Conservation (phyloP, 2,797 vertebrate genomes). For the Pachyuromys duprasi region DNA sequence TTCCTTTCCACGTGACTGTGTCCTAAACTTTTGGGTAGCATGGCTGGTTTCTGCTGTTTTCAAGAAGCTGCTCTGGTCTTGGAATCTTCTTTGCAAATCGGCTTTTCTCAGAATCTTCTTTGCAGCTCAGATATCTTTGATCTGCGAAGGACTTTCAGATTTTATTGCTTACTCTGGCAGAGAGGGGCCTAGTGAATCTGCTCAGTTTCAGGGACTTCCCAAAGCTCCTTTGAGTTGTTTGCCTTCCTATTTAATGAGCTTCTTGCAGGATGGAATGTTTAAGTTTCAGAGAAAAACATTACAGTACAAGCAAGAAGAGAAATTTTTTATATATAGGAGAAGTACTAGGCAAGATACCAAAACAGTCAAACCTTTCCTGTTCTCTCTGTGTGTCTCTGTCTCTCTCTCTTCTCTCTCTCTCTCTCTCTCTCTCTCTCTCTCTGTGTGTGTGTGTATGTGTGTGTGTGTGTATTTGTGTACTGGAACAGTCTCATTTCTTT, state of each 20-base stretch:
- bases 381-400: not conserved
- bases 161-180: not conserved
- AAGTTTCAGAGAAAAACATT: not conserved
- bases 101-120: not conserved
- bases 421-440: no score
- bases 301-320: not conserved
- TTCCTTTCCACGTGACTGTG: not conserved
- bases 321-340: not conserved
- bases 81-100: not conserved
- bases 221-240: not conserved
- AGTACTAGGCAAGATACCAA: not conserved
- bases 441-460: no score
- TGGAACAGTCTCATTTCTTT: not conserved
- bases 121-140: not conserved
- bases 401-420: no score
- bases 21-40: not conserved
- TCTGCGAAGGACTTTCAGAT: not conserved
- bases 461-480: not conserved
- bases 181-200: not conserved
- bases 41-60: not conserved
- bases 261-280: not conserved
- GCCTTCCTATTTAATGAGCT: not conserved
- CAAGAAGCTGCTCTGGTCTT: not conserved
- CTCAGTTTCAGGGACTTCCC: not conserved
- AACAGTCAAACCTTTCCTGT: not conserved